Evolutionary conservation across 64 coral and sea anemone genomes (phyloP), one percentile per base, ranked within the genome.

Genomic region (Astreopora myriophthalma): DNA sequence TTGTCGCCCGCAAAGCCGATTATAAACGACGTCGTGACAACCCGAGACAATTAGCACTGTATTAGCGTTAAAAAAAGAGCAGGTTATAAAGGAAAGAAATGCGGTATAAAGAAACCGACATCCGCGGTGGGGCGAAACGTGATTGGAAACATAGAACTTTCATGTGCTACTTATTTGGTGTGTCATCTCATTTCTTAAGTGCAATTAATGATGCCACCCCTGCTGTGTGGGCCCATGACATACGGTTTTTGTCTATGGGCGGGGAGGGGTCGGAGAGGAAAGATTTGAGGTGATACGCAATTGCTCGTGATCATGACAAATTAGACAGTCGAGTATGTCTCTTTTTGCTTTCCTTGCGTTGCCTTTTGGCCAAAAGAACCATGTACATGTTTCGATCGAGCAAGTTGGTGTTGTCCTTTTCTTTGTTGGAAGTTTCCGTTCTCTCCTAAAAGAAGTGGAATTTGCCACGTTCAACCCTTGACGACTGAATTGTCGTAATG

Each of bases 31-130:
- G 20, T 65, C 38, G n/a, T 37, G 58, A 55, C 32, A 64, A 64
- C 79, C 14, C 19, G 33, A 38, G 79, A 83, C 57, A 83, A 83
- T 63, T 83, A 83, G 55, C 79, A 63, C 32, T 34, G 57, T 24
- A 64, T 83, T 38, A 83, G 61, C 55, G n/a, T 24, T 2, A 64
- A 65, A 39, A 36, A 64, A 83, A 8, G 79, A 22, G 24, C 16
- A 83, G 79, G 61, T 83, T 65, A 78, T 29, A 38, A 61, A 33
- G 8, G 34, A 39, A 65, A 64, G 19, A 35, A 37, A 57, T 44
- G 27, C 39, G 44, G 24, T 0, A 20, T 19, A 52, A 31, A 79
- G 30, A 37, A 26, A 22, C 32, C 22, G 79, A 34, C 57, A 64
- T 60, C 48, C 77, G 55, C 34, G 25, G 14, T 35, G 79, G 35